Evolutionary conservation across 2,113 vertebrate species (phyloP).

Genomic region (Toxotes chatareus): DNA sequence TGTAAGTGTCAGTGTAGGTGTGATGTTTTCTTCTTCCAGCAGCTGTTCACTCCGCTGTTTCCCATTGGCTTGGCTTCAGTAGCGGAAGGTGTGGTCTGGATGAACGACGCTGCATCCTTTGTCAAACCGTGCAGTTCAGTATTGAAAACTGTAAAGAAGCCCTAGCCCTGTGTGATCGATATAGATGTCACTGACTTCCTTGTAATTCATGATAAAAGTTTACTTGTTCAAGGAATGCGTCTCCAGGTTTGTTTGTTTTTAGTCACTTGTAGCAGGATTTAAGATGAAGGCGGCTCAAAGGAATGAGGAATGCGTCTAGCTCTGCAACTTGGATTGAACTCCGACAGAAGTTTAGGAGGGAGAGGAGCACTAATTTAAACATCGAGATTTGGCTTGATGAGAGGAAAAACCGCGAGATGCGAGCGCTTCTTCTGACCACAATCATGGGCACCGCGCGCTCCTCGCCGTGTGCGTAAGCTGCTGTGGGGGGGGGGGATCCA

Average conservation of each 20-base stretch:
- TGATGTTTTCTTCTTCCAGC: constrained; percentile 10
- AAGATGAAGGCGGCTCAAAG: not conserved
- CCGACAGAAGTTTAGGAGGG: constrained; percentile 37
- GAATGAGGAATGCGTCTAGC: not conserved
- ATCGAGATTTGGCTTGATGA: not conserved
- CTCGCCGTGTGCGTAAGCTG: constrained; percentile 54
- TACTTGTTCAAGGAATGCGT: not conserved
- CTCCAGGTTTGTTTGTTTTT: not conserved
- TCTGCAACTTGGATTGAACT: constrained; percentile 23
- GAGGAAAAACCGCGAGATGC: constrained; percentile 23
- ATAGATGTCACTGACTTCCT: not conserved
- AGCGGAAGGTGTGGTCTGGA: constrained; percentile 77
- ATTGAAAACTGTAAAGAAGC: constrained; percentile 25
- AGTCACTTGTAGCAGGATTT: constrained; percentile 56
- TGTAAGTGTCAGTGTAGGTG: not conserved
- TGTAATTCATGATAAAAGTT: not conserved
- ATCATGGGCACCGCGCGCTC: constrained; percentile 45
- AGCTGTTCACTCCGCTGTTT: constrained; percentile 31
- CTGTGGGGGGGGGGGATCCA: constrained; percentile 29
- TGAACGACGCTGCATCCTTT: constrained; percentile 44
- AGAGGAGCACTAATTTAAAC: constrained; percentile 1
- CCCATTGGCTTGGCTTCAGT: constrained; percentile 65
- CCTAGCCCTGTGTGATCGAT: not conserved
- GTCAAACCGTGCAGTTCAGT: constrained; percentile 53
- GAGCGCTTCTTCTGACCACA: constrained; percentile 7